Evolutionary conservation across 2,797 vertebrate species (phyloP).

Genomic region (Spatula clypeata): DNA sequence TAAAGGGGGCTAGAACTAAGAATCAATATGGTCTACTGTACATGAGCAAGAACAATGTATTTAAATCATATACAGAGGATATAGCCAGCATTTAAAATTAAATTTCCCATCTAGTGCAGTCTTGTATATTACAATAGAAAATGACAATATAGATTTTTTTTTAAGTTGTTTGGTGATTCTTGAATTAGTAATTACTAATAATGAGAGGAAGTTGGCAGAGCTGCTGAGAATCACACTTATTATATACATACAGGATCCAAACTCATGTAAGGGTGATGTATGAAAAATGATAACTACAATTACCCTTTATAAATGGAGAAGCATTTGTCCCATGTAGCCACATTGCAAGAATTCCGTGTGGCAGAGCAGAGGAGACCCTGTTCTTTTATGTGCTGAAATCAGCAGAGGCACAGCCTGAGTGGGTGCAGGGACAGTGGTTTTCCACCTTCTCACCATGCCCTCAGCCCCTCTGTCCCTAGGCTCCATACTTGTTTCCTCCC

Average conservation of each 20-base stretch:
- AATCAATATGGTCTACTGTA: neutral
- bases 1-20: neutral
- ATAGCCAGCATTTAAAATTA: slow-evolving; percentile 4
- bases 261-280: neutral
- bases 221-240: neutral
- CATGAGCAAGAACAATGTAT: neutral
- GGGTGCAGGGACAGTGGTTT: neutral
- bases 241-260: neutral
- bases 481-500: slow-evolving; percentile 11
- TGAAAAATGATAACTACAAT: neutral
- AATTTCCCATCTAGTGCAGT: neutral
- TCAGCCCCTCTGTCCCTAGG: neutral
- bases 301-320: neutral
- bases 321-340: neutral
- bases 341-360: neutral
- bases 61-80: neutral
- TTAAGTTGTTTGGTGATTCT: neutral
- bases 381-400: neutral
- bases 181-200: neutral
- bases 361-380: neutral
- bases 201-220: neutral
- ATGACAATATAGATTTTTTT: neutral
- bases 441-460: neutral
- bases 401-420: neutral
- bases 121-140: neutral